Evolutionary conservation across 2,113 vertebrate genomes (phyloP), one percentile per base, ranked within the genome.

Genomic region (Rhea americana): DNA sequence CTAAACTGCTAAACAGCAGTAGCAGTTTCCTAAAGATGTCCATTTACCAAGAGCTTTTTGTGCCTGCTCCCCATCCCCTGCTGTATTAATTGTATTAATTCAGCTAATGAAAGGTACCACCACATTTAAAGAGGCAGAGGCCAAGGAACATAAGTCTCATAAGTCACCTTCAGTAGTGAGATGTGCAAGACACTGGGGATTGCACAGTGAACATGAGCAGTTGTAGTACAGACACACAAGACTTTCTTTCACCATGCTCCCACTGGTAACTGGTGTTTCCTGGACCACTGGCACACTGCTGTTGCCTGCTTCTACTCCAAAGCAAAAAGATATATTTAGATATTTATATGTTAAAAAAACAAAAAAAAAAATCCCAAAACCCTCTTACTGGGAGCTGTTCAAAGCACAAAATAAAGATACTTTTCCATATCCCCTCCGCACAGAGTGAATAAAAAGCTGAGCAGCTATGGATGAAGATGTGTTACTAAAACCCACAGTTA

Each of bases 401-500:
- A 63, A 63, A 53, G n/a, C 41, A 43, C n/a, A 10, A 9, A 30
- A 16, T 16, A n/a, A 35, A 70, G 65, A 35, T 5, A 2, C 16
- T 39, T 75, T 93, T 67, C 43, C 15, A 28, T 92, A 62, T 56
- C 61, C 63, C 12, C 58, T 85, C 53, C 61, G 8, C 37, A 65
- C 62, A 56, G 62, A 71, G 51, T 50, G 48, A 89, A 76, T 72
- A 79, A 89, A 61, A 70, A 87, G 20, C 41, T 86, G 80, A 71
- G 47, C 63, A 93, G 56, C 17, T 68, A 75, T 35, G 77, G 80
- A 37, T 85, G 61, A 91, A 93, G 68, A 78, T 37, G 61, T 45
- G 45, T 70, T 77, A 71, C 68, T 81, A 68, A 95, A 94, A 89
- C 18, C 21, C 61, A 24, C 41, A 96, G 81, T 93, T 93, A 95